Evolutionary conservation across 1,140 invertebrate genomes (phyloP).

Genomic region (Radopholus similis): DNA sequence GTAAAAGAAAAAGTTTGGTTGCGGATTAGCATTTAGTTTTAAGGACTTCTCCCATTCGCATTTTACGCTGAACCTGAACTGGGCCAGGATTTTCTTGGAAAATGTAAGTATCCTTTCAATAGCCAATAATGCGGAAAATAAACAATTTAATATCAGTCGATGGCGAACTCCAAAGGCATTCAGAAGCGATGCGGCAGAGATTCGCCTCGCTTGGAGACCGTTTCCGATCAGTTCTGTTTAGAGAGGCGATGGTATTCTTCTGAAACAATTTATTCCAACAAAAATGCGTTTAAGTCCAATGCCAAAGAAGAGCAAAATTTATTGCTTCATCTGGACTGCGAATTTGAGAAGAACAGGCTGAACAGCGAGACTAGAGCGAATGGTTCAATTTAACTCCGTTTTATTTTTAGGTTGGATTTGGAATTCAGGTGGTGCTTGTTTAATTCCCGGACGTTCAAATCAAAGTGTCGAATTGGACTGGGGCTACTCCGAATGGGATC

Average conservation of each 20-base stretch:
- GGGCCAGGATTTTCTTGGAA: not conserved
- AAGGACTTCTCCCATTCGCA: not conserved
- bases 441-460: not conserved
- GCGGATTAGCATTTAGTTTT: no score
- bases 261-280: not conserved
- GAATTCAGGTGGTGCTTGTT: not conserved
- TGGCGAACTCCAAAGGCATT: slow-evolving; percentile 1
- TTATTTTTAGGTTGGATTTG: no score
- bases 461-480: not conserved
- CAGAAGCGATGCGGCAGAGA: not conserved
- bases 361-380: not conserved
- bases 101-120: not conserved
- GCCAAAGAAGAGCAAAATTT: not conserved
- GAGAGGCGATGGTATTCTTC: not conserved
- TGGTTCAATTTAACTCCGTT: not conserved
- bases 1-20: not conserved
- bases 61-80: not conserved
- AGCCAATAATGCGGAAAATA: not conserved
- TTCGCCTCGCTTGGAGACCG: not conserved
- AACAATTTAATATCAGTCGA: not conserved
- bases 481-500: not conserved
- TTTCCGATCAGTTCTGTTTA: not conserved
- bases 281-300: not conserved
- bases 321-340: not conserved
- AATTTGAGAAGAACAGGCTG: not conserved